Evolutionary conservation across 2,113 vertebrate species (phyloP), one percentile per base, ranked within the genome.

Genomic region (Riparia riparia): DNA sequence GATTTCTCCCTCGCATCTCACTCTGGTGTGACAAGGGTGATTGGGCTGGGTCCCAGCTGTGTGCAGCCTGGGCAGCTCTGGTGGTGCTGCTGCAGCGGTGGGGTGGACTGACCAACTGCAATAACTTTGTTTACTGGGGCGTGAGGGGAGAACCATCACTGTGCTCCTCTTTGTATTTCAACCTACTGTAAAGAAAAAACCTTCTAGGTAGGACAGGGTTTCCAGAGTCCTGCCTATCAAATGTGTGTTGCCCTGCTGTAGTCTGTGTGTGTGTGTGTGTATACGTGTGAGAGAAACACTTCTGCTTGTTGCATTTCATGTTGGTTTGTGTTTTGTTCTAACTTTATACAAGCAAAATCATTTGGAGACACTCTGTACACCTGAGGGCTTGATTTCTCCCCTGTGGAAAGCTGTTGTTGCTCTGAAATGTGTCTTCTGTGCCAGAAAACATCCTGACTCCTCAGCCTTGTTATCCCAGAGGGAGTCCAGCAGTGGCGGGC

Each of bases 81-180:
- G 66, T 54, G 72, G 37, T 5, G 11, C 17, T 68, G 73, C 66
- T 54, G 77, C 82, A 41, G 93, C 45, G 41, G 31, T 60, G 66
- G 50, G 26, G 28, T 54, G 57, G 53, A 26, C 72, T 84, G 90
- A 79, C 56, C 0, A 3, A 77, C 85, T 82, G 95, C 91, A 95
- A 97, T 95, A 95, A 96, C 86, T 94, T 93, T 94, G 95, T 95
- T 96, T 96, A 84, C 93, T 70, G 34, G 56, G 77, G 77, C 31
- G 18, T 9, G 28, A 78, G 57, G 84, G 70, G 50, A 73, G 63
- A 90, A 87, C 93, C 72, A 64, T 84, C 87, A 88, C 95, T 93
- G 96, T 90, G 94, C 90, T 95, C 84, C 91, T 95, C 92, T 94
- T 90, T 86, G 49, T 93, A 77, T 57, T 94, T 85, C 85, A 92